Percentiles rank a stretch among this genome's conserved stretches.
Conservation (phyloP, 2,888 invertebrate genomes). For the Altica lythri region DNA sequence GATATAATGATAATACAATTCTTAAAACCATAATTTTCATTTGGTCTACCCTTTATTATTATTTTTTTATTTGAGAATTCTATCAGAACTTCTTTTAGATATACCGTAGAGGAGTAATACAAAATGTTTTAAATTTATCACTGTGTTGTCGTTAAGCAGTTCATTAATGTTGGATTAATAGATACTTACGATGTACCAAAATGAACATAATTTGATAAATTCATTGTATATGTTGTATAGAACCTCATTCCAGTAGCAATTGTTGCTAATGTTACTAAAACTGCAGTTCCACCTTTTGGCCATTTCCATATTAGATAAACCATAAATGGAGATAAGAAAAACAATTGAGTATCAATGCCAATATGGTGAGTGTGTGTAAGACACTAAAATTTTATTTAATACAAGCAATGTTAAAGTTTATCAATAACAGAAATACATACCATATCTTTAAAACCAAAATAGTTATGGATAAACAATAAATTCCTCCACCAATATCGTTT, state of each 20-base stretch:
- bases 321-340: constrained; percentile 66
- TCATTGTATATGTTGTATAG: constrained; percentile 64
- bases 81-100: too few relatives aligned
- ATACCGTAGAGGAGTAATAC: too few relatives aligned
- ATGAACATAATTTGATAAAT: constrained; percentile 69
- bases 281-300: constrained; percentile 61
- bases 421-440: constrained; percentile 51
- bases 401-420: too few relatives aligned
- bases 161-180: too few relatives aligned
- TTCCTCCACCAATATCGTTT: constrained; percentile 74
- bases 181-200: constrained; percentile 70
- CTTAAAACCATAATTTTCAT: too few relatives aligned
- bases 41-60: too few relatives aligned
- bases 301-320: constrained; percentile 65
- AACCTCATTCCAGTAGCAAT: constrained; percentile 66
- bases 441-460: constrained; percentile 74
- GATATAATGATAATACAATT: too few relatives aligned
- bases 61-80: too few relatives aligned
- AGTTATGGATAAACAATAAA: constrained; percentile 72
- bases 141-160: too few relatives aligned
- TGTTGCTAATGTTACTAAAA: constrained; percentile 58
- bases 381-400: constrained; percentile 60
- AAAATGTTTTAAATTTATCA: too few relatives aligned
- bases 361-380: constrained; percentile 73
- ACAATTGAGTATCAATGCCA: constrained; percentile 73